These are phyloP conservation scores for Temnothorax nylanderi DNA, from an alignment of 1,140 invertebrate genomes.

Conservation along the genomic window DNA sequence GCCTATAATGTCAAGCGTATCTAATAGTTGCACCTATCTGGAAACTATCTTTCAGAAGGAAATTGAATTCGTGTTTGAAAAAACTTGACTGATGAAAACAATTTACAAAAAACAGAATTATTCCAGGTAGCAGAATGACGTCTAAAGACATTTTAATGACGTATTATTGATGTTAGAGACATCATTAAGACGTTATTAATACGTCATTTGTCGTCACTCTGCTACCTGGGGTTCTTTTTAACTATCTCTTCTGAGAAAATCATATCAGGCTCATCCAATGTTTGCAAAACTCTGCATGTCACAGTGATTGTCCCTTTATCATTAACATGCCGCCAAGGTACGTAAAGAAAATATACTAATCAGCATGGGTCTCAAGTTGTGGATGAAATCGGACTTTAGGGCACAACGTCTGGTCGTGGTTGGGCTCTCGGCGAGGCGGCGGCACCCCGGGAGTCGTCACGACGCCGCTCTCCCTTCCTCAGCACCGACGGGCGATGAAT, in stretches of 20 bases:
- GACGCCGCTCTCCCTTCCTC: slow-evolving; percentile 83
- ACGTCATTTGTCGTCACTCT: too few relatives aligned
- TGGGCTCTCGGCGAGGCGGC: slow-evolving; percentile 86
- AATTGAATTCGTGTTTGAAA: neutral
- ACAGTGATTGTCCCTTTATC: neutral
- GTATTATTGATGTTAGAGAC: too few relatives aligned
- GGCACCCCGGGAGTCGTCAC: slow-evolving; percentile 83
- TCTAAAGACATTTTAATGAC: too few relatives aligned
- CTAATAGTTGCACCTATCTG: neutral
- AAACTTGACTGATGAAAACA: neutral
- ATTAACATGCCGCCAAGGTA: neutral
- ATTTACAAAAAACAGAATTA: neutral
- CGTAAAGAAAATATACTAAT: slow-evolving; percentile 17
- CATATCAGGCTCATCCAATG: neutral
- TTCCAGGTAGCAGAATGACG: too few relatives aligned
- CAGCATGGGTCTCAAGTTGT: slow-evolving; percentile 2
- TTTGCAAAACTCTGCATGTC: neutral
- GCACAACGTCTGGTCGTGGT: slow-evolving; percentile 89
- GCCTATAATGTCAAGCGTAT: neutral
- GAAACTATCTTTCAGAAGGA: neutral
- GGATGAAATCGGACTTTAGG: slow-evolving; percentile 74
- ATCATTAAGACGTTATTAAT: too few relatives aligned
- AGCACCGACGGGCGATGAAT: slow-evolving; percentile 82
- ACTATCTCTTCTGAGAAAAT: neutral
- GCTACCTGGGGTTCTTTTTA: neutral